These are phyloP conservation scores for Notothenia rossii DNA, from an alignment of 2,113 vertebrate species.

Conservation along the genomic window DNA sequence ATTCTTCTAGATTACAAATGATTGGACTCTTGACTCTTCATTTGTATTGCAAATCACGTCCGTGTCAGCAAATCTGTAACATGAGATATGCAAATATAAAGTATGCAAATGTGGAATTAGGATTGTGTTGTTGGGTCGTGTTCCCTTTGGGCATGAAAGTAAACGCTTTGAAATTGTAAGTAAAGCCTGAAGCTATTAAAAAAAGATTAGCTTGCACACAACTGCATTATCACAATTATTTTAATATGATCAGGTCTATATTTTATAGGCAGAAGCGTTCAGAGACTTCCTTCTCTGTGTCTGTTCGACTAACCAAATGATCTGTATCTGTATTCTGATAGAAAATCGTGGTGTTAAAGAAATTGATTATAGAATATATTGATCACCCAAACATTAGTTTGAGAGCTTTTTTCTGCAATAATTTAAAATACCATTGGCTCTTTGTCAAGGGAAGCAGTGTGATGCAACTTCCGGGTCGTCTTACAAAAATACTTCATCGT, in stretches of 20 bases:
- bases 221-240: neutral
- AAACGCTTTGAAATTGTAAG: slow-evolving; percentile 5
- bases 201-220: neutral
- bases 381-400: too few species aligned
- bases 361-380: too few species aligned
- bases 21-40: slow-evolving; percentile 40
- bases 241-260: neutral
- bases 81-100: slow-evolving; percentile 60
- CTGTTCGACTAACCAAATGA: too few species aligned
- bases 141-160: neutral
- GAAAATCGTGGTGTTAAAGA: too few species aligned
- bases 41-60: slow-evolving; percentile 79
- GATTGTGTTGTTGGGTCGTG: slow-evolving; percentile 15
- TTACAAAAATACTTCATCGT: too few species aligned
- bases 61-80: slow-evolving; percentile 53
- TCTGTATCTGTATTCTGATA: too few species aligned
- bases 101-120: slow-evolving; percentile 59
- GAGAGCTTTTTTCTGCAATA: too few species aligned
- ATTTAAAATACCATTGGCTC: too few species aligned
- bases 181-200: neutral
- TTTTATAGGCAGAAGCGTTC: neutral
- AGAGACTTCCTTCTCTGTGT: too few species aligned
- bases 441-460: too few species aligned
- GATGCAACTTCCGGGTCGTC: too few species aligned
- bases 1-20: slow-evolving; percentile 33